These are phyloP conservation scores for Cenopis cana DNA, from an alignment of 2,888 invertebrate genomes.

Conservation along the genomic window DNA sequence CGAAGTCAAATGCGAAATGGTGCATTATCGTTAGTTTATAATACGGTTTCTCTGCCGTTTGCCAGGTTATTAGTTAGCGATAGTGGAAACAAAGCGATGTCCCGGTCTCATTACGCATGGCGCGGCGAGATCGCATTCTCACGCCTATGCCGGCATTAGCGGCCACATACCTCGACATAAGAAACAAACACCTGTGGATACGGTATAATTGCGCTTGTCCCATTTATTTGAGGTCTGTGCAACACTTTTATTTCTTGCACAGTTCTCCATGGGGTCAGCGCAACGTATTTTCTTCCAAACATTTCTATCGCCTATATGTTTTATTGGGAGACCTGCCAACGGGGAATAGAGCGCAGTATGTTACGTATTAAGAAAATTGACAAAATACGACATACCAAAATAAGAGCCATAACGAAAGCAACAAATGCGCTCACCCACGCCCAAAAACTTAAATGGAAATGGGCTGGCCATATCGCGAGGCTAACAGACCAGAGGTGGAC, in stretches of 20 bases:
- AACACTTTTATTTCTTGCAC: too few relatives aligned
- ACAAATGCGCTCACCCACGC: too few relatives aligned
- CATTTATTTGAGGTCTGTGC: too few relatives aligned
- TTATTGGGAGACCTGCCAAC: too few relatives aligned
- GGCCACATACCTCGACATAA: slow-evolving; percentile 51
- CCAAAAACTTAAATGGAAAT: too few relatives aligned
- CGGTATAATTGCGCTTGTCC: slow-evolving; percentile 1
- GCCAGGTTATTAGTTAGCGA: slow-evolving; percentile 11
- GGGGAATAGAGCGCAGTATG: too few relatives aligned
- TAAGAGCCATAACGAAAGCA: too few relatives aligned
- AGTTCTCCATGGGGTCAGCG: not conserved
- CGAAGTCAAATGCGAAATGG: not conserved
- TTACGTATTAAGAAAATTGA: too few relatives aligned
- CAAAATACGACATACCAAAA: too few relatives aligned
- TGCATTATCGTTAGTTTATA: not conserved
- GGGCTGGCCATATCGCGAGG: too few relatives aligned
- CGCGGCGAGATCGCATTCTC: slow-evolving; percentile 67
- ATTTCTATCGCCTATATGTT: too few relatives aligned
- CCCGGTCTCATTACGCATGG: slow-evolving; percentile 35
- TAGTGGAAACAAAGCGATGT: slow-evolving; percentile 39
- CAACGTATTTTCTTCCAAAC: not conserved
- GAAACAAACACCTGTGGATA: slow-evolving; percentile 10
- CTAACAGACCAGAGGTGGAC: too few relatives aligned
- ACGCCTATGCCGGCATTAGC: slow-evolving; percentile 71
- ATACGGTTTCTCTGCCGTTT: not conserved